phyloP scores from a whole-genome alignment of 2,113 vertebrate species.

The Scatophagus argus region DNA sequence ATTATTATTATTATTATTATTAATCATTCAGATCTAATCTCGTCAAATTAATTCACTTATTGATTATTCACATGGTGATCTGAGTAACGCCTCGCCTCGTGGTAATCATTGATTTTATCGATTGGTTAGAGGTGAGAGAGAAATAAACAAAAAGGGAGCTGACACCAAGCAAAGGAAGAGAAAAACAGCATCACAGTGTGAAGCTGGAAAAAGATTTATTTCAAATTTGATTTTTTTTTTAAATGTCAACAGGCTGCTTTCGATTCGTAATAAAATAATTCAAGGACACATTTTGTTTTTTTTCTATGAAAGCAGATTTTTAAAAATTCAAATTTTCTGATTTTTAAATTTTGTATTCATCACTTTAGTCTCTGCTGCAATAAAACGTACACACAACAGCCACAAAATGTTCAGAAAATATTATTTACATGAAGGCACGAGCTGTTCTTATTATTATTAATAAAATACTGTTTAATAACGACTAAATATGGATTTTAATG shows the following conservation, averaged over 20 bases:
- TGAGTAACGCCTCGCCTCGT: conserved; percentile 52
- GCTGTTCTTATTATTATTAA: not conserved
- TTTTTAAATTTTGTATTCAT: not conserved
- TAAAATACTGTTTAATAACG: not conserved
- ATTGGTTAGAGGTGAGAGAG: conserved; percentile 59
- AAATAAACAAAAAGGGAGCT: conserved; percentile 34
- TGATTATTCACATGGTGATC: conserved; percentile 74
- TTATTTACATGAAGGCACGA: not conserved
- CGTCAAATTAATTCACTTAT: conserved; percentile 67
- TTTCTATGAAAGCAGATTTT: too few relatives aligned
- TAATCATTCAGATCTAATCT: conserved; percentile 35
- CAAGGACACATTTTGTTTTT: not conserved
- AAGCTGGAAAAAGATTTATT: not conserved
- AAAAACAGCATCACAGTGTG: conserved; percentile 12
- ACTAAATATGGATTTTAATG: not conserved
- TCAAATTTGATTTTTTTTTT: not conserved
- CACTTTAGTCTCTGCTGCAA: not conserved
- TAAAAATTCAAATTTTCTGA: not conserved
- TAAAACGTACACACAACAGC: not conserved
- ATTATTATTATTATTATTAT: conserved; percentile 14
- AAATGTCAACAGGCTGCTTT: not conserved
- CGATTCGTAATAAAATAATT: not conserved
- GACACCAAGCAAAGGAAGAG: conserved; percentile 25
- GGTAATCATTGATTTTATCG: conserved; percentile 77
- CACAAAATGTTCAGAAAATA: not conserved